Evolutionary conservation across 2,888 invertebrate species (phyloP).

Genomic region (Dascillus cervinus): DNA sequence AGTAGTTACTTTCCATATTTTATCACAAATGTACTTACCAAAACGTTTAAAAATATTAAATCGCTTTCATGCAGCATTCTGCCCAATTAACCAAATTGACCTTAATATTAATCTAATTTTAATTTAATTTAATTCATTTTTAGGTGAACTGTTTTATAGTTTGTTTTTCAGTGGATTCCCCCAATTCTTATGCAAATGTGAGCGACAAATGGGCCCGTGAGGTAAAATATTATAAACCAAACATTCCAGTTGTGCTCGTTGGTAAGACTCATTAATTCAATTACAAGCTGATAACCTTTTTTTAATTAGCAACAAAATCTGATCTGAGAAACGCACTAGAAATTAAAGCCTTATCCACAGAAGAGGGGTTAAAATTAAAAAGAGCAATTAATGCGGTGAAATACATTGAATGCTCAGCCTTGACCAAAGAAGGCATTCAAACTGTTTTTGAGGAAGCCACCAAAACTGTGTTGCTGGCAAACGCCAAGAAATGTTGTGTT

Average conservation of each 20-base stretch:
- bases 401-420: slow-evolving; percentile 36
- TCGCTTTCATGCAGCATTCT: no score
- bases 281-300: no score
- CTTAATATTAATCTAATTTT: slow-evolving; percentile 3
- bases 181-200: slow-evolving; percentile 71
- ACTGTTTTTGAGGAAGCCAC: slow-evolving; percentile 36
- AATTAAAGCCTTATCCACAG: slow-evolving; percentile 50
- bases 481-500: no score
- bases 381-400: slow-evolving; percentile 34
- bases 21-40: no score
- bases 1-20: no score
- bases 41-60: no score
- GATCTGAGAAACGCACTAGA: slow-evolving; percentile 52
- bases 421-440: slow-evolving; percentile 29
- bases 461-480: no score
- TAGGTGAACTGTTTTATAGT: slow-evolving; percentile 79
- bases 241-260: slow-evolving; percentile 69
- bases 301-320: slow-evolving; percentile 59
- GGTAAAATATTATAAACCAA: slow-evolving; percentile 66
- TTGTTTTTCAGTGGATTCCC: slow-evolving; percentile 67
- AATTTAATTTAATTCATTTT: no score
- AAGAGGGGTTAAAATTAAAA: slow-evolving; percentile 67
- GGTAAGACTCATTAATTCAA: slow-evolving; percentile 54
- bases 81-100: slow-evolving; percentile 51
- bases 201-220: slow-evolving; percentile 78